Conservation (phyloP, 2,797 vertebrate genomes). For the Toxotes lorentzi region DNA sequence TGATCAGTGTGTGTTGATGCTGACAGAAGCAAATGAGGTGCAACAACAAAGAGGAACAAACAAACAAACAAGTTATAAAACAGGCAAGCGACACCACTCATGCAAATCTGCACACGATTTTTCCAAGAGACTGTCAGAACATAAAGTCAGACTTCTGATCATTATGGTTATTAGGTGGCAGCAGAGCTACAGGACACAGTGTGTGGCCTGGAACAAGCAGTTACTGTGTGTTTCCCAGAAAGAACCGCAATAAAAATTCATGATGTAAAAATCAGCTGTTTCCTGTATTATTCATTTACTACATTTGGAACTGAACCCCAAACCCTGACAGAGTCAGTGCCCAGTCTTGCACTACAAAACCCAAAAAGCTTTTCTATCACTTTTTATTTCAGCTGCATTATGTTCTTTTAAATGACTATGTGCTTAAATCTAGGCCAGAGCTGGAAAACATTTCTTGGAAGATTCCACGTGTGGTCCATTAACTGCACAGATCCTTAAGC, state of each 20-base stretch:
- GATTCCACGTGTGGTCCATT: slow-evolving; percentile 31
- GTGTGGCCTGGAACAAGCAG: neutral
- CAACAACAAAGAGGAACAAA: neutral
- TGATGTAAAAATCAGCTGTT: neutral
- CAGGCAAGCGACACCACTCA: too few species aligned
- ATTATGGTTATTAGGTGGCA: too few species aligned
- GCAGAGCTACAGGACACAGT: too few species aligned
- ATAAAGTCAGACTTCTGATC: too few species aligned
- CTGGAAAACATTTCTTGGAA: neutral
- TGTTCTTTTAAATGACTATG: neutral
- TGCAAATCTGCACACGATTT: too few species aligned
- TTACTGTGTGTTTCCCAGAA: neutral
- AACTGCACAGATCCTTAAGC: slow-evolving; percentile 17
- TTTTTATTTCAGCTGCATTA: neutral
- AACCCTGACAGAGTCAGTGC: neutral
- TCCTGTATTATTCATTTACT: slow-evolving; percentile 14
- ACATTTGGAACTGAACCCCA: neutral
- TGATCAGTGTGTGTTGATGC: neutral
- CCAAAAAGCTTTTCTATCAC: neutral
- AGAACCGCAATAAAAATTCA: neutral
- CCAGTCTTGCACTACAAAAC: neutral
- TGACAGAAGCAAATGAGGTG: neutral
- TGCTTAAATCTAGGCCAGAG: neutral
- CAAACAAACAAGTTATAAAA: neutral
- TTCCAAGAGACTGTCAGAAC: too few species aligned